A percentile compares a stretch with the other conserved stretches of the same genome.
These are phyloP conservation scores for Pheosia gnoma DNA, from an alignment of 2,888 invertebrate species.

Conservation along the genomic window DNA sequence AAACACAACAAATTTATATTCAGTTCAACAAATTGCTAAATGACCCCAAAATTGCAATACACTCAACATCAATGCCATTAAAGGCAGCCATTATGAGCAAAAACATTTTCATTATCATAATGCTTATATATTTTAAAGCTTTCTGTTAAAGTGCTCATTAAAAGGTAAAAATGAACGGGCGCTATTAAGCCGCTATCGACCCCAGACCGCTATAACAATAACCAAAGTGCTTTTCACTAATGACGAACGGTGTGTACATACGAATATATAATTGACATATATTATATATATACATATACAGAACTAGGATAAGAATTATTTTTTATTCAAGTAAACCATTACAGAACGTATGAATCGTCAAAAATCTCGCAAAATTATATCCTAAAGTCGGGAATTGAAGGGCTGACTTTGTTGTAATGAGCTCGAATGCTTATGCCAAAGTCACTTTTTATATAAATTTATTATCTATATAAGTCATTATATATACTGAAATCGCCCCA, in stretches of 20 bases:
- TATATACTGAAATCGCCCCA: no score
- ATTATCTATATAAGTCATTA: no score
- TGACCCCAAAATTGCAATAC: conserved; percentile 21
- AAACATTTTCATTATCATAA: conserved; percentile 22
- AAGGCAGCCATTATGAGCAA: conserved; percentile 12
- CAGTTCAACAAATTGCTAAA: neutral
- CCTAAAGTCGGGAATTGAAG: no score
- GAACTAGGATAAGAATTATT: no score
- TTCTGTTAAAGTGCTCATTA: conserved; percentile 68
- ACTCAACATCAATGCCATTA: conserved; percentile 15
- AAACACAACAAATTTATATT: no score
- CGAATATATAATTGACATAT: neutral
- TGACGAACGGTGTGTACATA: conserved; percentile 45
- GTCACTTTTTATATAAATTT: no score
- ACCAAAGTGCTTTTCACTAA: conserved; percentile 59
- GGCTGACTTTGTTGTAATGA: no score
- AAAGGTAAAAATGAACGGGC: conserved; percentile 56
- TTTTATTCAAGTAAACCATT: no score
- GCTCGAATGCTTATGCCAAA: no score
- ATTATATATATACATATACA: no score
- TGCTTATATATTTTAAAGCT: conserved; percentile 42
- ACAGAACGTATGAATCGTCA: no score
- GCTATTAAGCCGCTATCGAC: conserved; percentile 52
- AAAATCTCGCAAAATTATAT: no score
- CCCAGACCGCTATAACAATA: conserved; percentile 49